phyloP scores from a whole-genome alignment of 2,113 vertebrate genomes.

The Upupa epops region DNA sequence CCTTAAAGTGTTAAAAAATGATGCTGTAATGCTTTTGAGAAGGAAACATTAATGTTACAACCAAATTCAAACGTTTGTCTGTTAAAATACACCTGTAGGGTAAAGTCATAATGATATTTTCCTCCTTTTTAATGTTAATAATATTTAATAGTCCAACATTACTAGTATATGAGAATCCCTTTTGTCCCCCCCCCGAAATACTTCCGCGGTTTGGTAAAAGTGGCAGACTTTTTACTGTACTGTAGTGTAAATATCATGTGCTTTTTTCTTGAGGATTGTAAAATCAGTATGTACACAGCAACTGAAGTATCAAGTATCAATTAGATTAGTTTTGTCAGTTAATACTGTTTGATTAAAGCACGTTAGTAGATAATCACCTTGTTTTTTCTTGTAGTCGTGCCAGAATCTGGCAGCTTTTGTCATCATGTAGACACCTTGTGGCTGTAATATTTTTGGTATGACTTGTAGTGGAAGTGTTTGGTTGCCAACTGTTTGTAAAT shows the following conservation, averaged over 20 bases:
- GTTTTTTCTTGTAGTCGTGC: not conserved
- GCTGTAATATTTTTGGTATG: not conserved
- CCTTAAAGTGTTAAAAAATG: not conserved
- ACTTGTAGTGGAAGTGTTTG: not conserved
- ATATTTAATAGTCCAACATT: not conserved
- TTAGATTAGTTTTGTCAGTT: not conserved
- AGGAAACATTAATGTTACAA: no score
- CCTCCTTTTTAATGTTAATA: not conserved
- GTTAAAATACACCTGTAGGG: not conserved
- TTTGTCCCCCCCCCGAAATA: not conserved
- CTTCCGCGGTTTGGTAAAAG: not conserved
- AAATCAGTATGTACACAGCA: not conserved
- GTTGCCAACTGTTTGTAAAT: not conserved
- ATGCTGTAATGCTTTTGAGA: no score
- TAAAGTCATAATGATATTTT: not conserved
- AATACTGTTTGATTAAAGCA: not conserved
- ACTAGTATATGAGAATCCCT: not conserved
- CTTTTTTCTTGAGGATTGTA: not conserved
- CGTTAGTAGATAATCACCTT: not conserved
- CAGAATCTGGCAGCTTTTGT: not conserved
- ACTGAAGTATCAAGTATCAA: not conserved
- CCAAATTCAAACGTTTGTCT: not conserved
- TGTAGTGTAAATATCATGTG: not conserved
- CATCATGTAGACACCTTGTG: not conserved
- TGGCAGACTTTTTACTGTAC: not conserved